Base-by-base conservation (phyloP, 2,797 vertebrate species). In the Mastacembelus armatus region DNA sequence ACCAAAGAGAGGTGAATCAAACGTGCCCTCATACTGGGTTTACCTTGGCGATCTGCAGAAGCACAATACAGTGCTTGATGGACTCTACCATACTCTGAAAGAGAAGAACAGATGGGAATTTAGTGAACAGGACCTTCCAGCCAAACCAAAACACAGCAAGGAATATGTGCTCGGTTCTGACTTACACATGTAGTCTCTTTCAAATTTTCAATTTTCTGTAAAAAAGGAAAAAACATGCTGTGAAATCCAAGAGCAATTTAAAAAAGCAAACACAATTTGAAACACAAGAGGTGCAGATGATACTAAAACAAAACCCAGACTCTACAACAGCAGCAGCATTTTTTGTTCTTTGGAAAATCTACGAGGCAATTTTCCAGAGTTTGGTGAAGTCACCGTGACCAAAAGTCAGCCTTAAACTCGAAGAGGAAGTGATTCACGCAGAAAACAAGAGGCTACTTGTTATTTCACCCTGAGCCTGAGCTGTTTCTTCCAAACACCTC, bases 11-110 rank as follows among this genome's bases (percentile, higher is more conserved):
- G 16, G 12, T 12, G 22, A 71, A 54, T 27, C 16, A 58, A 42
- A 32, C 18, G 21, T 14, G 32, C 10, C 26, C 21, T 8, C 1
- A 24, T 16, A 7, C 21, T n/a, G 35, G 81, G 38, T 91, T 97
- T 96, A 99, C 98, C 96, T 99, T 99, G 91, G 98, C 98, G 85
- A 99, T 99, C 92, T 99, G 98, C 86, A 99, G 96, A 86, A 99
- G 95, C 88, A 99, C 98, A 89, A 99, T 99, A 93, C 98, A 99
- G 92, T 99, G 98, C 91, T 99, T 99, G 95, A 99, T 98, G 91
- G 98, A 99, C 86, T 99, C 98, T 95, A 99, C 96, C 98, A 99
- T 99, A 94, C 94, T 97, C 98, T 99, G 91, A 51, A 92, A 93
- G 87, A 84, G 40, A 87, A 85, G 62, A 36, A 57, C 4, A 84